Conservation (phyloP, 1,140 invertebrate species). For the Drosophila triauraria region DNA sequence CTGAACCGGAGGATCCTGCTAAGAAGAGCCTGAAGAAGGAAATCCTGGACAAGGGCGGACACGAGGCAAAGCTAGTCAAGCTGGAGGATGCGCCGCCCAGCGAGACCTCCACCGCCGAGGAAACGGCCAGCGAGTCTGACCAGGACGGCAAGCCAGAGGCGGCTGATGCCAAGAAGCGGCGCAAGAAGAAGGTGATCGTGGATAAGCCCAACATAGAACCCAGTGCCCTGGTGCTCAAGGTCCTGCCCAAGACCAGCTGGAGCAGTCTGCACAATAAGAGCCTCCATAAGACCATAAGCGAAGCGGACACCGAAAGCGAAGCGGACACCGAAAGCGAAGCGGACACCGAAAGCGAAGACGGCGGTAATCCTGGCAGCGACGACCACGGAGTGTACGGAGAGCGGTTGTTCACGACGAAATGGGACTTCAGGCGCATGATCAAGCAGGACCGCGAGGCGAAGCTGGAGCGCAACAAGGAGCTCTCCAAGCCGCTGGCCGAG, state of each 20-base stretch:
- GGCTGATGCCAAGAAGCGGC: slow-evolving; percentile 28
- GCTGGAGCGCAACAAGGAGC: too few species aligned
- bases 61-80: slow-evolving; percentile 49
- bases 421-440: too few species aligned
- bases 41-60: neutral
- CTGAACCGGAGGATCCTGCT: slow-evolving; percentile 66
- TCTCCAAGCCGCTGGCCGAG: too few species aligned
- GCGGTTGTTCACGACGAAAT: too few species aligned
- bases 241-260: slow-evolving; percentile 91
- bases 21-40: slow-evolving; percentile 47
- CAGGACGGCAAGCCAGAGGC: slow-evolving; percentile 5
- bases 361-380: slow-evolving; percentile 8
- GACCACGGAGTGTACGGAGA: too few species aligned
- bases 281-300: too few species aligned
- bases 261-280: slow-evolving; percentile 91
- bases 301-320: slow-evolving; percentile 86
- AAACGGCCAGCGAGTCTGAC: slow-evolving; percentile 14
- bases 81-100: slow-evolving; percentile 25
- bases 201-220: slow-evolving; percentile 73
- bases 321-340: neutral
- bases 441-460: too few species aligned
- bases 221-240: slow-evolving; percentile 85
- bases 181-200: slow-evolving; percentile 43
- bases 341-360: slow-evolving; percentile 39
- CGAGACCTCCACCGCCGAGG: slow-evolving; percentile 11